A percentile compares a stretch with the other conserved stretches of the same genome.
phyloP scores from a whole-genome alignment of 2,113 vertebrate species.

The Upupa epops region DNA sequence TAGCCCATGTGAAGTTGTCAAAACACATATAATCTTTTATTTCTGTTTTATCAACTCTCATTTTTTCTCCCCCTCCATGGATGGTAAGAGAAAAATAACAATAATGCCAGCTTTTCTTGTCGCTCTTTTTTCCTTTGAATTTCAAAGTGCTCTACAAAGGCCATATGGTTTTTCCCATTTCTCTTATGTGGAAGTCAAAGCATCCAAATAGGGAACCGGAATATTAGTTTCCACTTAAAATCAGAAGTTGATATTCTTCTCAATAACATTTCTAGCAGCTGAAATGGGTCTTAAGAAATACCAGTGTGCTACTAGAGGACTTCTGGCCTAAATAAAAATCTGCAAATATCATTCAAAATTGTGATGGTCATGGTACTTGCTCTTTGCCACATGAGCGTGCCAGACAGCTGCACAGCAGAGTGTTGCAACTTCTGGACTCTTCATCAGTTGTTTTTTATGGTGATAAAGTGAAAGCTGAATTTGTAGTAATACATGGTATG shows the following conservation, averaged over 20 bases:
- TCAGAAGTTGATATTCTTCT: conserved; percentile 15
- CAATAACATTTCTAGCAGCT: background rate
- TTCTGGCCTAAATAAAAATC: background rate
- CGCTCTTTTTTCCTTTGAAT: background rate
- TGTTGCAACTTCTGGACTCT: background rate
- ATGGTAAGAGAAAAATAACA: conserved; percentile 21
- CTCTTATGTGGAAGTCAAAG: background rate
- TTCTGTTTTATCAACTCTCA: conserved; percentile 35
- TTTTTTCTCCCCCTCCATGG: conserved; percentile 10
- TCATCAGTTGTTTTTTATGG: conserved; percentile 34
- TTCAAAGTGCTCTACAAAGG: background rate
- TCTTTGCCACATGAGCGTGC: background rate
- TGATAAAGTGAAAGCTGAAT: conserved; percentile 8
- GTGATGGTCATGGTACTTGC: background rate
- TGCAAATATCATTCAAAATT: background rate
- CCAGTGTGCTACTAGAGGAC: background rate
- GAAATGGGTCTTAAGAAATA: background rate
- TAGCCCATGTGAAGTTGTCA: conserved; percentile 12
- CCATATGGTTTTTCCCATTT: background rate
- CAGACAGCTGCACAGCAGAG: background rate
- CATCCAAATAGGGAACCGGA: background rate
- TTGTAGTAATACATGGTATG: background rate
- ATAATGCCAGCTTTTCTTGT: background rate
- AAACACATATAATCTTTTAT: conserved; percentile 15
- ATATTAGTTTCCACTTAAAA: conserved; percentile 50